Evolutionary conservation across 1,140 invertebrate genomes (phyloP).

Genomic region (Streblospio benedicti): DNA sequence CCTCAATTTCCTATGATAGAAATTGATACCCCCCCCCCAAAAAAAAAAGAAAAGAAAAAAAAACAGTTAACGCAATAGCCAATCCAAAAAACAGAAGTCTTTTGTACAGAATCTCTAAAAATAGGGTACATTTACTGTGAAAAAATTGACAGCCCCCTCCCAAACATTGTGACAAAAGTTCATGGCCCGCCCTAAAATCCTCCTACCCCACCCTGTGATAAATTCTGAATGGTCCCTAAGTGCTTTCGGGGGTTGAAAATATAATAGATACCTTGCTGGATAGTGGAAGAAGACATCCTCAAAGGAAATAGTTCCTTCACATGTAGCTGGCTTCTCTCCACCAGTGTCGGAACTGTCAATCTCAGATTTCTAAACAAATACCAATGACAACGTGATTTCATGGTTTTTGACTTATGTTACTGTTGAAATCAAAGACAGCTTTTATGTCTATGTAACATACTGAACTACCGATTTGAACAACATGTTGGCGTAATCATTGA

Average conservation of each 20-base stretch:
- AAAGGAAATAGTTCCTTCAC: constrained; percentile 61
- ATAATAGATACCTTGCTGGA: constrained; percentile 66
- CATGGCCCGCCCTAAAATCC: constrained; percentile 38
- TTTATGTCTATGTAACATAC: too few species aligned
- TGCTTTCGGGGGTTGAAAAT: too few species aligned
- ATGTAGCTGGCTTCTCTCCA: not conserved
- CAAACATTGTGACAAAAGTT: not conserved
- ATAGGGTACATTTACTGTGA: not conserved
- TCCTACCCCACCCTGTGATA: too few species aligned
- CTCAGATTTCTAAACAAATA: not conserved
- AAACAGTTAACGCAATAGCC: too few species aligned
- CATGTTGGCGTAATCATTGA: too few species aligned
- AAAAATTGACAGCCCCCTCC: not conserved
- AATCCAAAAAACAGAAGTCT: not conserved
- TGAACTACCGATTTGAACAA: too few species aligned
- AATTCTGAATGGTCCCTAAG: too few species aligned
- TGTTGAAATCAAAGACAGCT: too few species aligned
- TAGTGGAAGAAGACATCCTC: constrained; percentile 61
- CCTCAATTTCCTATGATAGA: too few species aligned
- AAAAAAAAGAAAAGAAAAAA: too few species aligned
- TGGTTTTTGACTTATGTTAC: too few species aligned
- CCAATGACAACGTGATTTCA: not conserved
- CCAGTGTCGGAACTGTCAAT: constrained; percentile 4
- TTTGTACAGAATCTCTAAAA: not conserved
- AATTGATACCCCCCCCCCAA: too few species aligned